Evolutionary conservation across 2,888 invertebrate genomes (phyloP), one percentile per base, ranked within the genome.

Genomic region (Pogonocherus hispidulus): DNA sequence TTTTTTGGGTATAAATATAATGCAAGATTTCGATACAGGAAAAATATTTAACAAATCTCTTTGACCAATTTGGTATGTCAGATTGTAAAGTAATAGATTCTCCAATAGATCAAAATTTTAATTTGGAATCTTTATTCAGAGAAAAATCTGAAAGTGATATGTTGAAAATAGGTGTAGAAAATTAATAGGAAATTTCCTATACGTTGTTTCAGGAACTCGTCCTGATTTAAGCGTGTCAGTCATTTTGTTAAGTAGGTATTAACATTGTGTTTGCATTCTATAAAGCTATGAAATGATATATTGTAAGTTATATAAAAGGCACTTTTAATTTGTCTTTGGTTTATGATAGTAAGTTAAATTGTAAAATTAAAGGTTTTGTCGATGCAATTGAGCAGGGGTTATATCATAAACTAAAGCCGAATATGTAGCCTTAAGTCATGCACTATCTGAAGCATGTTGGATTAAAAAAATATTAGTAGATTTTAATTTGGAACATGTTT

Each of bases 401-500:
- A 69, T 79, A 23, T 57, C 66, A 57, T 55, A 79, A 1, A 73
- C 64, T 65, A 77, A 77, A 71, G 71, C 51, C 72, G 74, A 0
- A 74, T 81, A 20, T 56, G 81, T 55, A 37, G 14, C 27, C 19
- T 37, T 16, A 37, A 52, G 35, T 69, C 9, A 55, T 60, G 62
- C n/a, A 37, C n/a, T 49, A 35, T 16, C 14, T 46, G 20, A 46
- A 35, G 18, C 65, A 49, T 66, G 22, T 20, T 41, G 19, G 71
- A 55, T 71, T 56, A 27, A 32, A 66, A 60, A 52, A 19, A 37
- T 67, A 69, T 60, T 71, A 47, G 4, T 49, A 22, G 54, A 56
- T 19, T 56, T 56, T 19, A 37, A 41, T 9, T 41, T 56, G n/a
- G 37, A 22, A 56, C 22, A 41, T 22, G 20, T n/a, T n/a, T 19